Percentiles rank a stretch among this genome's conserved stretches.
Conservation (phyloP, 1,140 invertebrate genomes). For the Bradysia coprophila region DNA sequence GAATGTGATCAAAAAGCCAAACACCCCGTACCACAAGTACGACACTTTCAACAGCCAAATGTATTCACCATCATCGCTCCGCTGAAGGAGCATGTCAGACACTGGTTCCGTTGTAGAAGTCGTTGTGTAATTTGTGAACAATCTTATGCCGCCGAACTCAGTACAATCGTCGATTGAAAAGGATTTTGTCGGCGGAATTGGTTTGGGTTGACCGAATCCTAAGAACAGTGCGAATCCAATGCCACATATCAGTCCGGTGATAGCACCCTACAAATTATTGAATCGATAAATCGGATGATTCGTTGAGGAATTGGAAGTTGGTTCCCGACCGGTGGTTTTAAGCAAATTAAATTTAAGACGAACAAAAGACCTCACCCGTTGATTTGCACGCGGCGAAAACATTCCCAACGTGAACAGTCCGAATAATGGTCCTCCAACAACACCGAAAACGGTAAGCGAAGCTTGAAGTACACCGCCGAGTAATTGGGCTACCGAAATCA, state of each 20-base stretch:
- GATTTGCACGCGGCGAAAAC: constrained; percentile 39
- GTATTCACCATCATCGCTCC: constrained; percentile 18
- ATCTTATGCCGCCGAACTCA: background rate
- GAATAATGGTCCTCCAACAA: constrained; percentile 60
- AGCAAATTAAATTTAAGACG: background rate
- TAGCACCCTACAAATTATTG: constrained; percentile 34
- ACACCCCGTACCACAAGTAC: constrained; percentile 68
- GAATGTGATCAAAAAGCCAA: constrained; percentile 46
- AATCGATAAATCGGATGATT: background rate
- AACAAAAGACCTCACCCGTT: constrained; percentile 18
- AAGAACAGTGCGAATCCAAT: constrained; percentile 62
- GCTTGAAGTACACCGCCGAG: constrained; percentile 55
- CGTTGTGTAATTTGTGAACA: background rate
- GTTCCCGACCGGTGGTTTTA: background rate
- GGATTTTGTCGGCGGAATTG: constrained; percentile 32
- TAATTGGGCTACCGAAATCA: constrained; percentile 23
- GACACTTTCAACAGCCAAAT: constrained; percentile 60
- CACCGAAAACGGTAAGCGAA: constrained; percentile 58
- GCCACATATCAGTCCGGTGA: constrained; percentile 40
- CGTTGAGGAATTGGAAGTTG: background rate
- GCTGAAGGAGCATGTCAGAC: constrained; percentile 5
- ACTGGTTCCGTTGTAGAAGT: constrained; percentile 2
- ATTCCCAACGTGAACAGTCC: constrained; percentile 67
- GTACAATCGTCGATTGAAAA: constrained; percentile 36
- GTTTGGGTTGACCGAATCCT: constrained; percentile 65